A percentile compares a stretch with the other conserved stretches of the same genome.
These are phyloP conservation scores for Manis javanica DNA, from an alignment of 2,797 vertebrate species.

Conservation along the genomic window DNA sequence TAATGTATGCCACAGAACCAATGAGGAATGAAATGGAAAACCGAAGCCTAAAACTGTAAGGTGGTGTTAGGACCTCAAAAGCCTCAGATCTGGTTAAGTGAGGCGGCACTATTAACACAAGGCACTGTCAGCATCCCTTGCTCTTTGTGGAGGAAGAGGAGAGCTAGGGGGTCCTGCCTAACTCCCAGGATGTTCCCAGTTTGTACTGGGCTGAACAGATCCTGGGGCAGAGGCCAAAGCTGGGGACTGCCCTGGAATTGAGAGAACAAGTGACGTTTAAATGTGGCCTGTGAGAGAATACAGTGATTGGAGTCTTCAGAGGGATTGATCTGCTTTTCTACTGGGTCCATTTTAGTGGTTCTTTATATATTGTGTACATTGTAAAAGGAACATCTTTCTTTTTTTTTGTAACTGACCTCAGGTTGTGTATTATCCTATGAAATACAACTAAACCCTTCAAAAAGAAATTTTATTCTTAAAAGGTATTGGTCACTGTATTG, in stretches of 20 bases:
- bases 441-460: neutral
- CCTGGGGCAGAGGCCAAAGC: neutral
- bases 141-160: neutral
- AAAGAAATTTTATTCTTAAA: neutral
- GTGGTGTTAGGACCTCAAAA: neutral
- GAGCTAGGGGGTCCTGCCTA: neutral
- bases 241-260: neutral
- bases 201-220: neutral
- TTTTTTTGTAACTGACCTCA: slow-evolving; percentile 19
- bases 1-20: neutral
- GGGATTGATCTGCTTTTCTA: neutral
- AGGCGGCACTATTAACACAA: neutral
- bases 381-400: neutral
- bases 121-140: neutral
- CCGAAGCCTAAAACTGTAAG: neutral
- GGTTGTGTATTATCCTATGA: neutral
- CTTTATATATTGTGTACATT: neutral
- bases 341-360: neutral
- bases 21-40: neutral
- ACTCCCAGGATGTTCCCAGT: neutral
- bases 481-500: neutral
- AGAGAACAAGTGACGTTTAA: neutral
- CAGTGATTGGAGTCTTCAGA: neutral
- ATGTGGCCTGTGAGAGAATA: neutral
- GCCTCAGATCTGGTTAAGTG: neutral